Evolutionary conservation across 2,888 invertebrate genomes (phyloP), one percentile per base, ranked within the genome.

Genomic region (Harpalus rubripes): DNA sequence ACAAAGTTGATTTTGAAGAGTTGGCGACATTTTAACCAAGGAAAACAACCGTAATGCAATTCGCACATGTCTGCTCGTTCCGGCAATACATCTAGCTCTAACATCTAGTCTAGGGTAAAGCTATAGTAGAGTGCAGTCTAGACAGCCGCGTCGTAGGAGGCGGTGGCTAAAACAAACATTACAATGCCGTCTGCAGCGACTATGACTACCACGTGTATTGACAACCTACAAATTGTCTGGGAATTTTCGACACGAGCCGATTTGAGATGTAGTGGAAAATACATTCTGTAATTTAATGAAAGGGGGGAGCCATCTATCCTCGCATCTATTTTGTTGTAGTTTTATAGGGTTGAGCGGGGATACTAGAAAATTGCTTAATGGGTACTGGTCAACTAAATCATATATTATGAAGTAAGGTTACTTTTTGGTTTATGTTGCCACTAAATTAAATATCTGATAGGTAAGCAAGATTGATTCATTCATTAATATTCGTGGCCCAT

Each of bases 401-500:
- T 22, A 22, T n/a, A n/a, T n/a, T n/a, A n/a, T 22, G 22, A 22
- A 22, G 22, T 22, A 22, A 22, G 3, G 22, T 22, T 22, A 3
- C 22, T 22, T 22, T 22, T 22, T 3, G 22, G 22, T 1, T 22
- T 3, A 22, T 22, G 3, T 22, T 1, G 22, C 22, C 3, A 22
- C 22, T 22, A 22, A 22, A 1, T 22, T 1, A 22, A 22, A 22
- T 22, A 22, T 22, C 3, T 22, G 22, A 1, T 22, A 22, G 22
- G 1, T 22, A 22, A 22, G 3, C 3, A 22, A 22, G 22, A 22
- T 22, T 22, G 3, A 22, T 22, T 22, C n/a, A n/a, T n/a, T n/a
- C n/a, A 22, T 1, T 1, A 44, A 10, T 44, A 10, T 44, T 10
- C 94, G 22, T 22, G 22, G 22, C 22, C 94, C 94, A 94, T 94